Conservation (phyloP, 1,140 invertebrate species). For the Drosophila nasuta region DNA sequence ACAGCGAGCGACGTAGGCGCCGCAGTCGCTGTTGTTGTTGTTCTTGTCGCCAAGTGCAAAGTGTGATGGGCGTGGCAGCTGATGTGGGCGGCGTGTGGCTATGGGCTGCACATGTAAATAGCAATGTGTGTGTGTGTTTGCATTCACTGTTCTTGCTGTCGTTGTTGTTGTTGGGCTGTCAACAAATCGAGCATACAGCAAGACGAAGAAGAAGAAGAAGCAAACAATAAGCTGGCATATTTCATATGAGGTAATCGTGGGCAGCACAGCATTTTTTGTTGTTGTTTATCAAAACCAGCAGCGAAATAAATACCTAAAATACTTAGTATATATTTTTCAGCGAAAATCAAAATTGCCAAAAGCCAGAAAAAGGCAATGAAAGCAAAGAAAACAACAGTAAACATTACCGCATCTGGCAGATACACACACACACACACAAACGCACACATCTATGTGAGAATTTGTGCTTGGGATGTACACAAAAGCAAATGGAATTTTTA, state of each 20-base stretch:
- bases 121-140: constrained; percentile 1
- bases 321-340: constrained; percentile 12
- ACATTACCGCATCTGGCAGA: constrained; percentile 65
- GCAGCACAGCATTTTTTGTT: constrained; percentile 16
- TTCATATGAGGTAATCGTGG: constrained; percentile 54
- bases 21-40: constrained; percentile 6
- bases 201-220: constrained; percentile 4
- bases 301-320: not conserved
- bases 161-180: constrained; percentile 32
- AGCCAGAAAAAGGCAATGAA: constrained; percentile 25
- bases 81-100: constrained; percentile 22
- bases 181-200: constrained; percentile 40
- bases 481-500: constrained; percentile 67
- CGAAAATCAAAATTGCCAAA: constrained; percentile 51
- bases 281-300: constrained; percentile 44
- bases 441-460: constrained; percentile 17
- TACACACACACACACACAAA: constrained; percentile 31
- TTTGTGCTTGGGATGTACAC: constrained; percentile 35
- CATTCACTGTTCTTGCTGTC: constrained; percentile 22
- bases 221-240: constrained; percentile 1
- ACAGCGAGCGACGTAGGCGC: constrained; percentile 37
- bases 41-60: constrained; percentile 41
- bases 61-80: constrained; percentile 44
- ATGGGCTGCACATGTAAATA: constrained; percentile 9
- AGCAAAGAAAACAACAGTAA: constrained; percentile 34